phyloP scores from a whole-genome alignment of 2,113 vertebrate genomes.

The Pachyramphus minor region DNA sequence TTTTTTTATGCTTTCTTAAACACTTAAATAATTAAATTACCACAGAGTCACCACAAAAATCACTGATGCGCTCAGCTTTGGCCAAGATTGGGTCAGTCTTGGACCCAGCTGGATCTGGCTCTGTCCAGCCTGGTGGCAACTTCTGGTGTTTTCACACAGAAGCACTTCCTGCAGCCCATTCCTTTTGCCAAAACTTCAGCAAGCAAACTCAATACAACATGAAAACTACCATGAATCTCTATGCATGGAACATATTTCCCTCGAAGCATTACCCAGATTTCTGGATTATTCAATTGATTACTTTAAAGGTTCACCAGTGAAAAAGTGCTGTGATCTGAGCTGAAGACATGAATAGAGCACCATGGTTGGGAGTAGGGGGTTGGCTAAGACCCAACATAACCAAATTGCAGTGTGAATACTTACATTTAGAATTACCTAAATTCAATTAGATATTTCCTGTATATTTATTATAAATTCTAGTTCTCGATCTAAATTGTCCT shows the following conservation, averaged over 20 bases:
- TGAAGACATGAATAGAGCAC: background rate
- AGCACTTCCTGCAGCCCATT: background rate
- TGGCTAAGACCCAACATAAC: background rate
- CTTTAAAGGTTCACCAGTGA: background rate
- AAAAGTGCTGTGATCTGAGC: background rate
- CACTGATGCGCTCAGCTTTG: background rate
- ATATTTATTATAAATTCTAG: background rate
- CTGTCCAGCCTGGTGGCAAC: background rate
- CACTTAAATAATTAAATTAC: background rate
- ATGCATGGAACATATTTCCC: background rate
- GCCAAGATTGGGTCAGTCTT: background rate
- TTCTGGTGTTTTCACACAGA: background rate
- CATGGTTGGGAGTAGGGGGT: rapidly evolving
- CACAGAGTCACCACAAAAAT: background rate
- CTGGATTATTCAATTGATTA: background rate
- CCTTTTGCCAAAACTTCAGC: background rate
- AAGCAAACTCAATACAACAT: background rate
- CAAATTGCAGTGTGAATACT: background rate
- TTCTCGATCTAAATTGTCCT: background rate
- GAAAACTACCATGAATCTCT: background rate
- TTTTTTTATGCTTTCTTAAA: background rate
- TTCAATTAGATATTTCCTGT: background rate
- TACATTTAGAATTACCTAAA: background rate
- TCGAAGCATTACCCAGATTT: background rate
- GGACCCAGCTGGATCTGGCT: background rate